Conservation (phyloP, 2,797 vertebrate genomes). For the Clarias platycephalus region DNA sequence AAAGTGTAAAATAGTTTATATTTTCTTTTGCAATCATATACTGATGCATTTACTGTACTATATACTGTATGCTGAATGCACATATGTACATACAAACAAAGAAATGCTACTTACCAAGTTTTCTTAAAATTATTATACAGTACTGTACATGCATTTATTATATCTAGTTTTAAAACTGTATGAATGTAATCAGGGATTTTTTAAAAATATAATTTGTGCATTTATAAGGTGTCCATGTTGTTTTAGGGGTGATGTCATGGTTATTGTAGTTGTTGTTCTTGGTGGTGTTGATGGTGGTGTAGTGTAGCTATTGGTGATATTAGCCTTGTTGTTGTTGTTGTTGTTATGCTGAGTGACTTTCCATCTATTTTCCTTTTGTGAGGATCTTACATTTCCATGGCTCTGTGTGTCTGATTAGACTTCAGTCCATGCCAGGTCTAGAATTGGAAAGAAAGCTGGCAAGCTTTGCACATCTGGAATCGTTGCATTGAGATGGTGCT, state of each 20-base stretch:
- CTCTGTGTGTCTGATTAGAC: conserved; percentile 9
- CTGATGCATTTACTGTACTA: neutral
- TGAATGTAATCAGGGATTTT: neutral
- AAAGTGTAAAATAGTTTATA: neutral
- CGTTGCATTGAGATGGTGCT: conserved; percentile 18
- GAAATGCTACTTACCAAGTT: neutral
- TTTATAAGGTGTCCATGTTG: neutral
- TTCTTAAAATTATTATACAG: neutral
- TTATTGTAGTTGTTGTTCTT: neutral
- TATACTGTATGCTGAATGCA: neutral
- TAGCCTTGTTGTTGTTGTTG: neutral
- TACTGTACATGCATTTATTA: neutral
- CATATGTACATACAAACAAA: neutral
- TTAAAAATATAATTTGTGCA: neutral
- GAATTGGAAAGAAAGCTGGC: conserved; percentile 15
- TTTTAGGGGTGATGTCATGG: neutral
- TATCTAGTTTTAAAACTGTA: neutral
- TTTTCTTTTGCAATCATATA: neutral
- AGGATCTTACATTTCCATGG: neutral
- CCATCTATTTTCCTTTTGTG: neutral
- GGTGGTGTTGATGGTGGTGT: neutral
- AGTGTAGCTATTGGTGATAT: neutral
- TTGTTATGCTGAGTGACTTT: neutral
- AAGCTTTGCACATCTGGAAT: conserved; percentile 41
- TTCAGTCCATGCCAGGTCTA: conserved; percentile 16